Evolutionary conservation across 2,888 invertebrate genomes (phyloP).

Genomic region (Tenthredo scrophulariae): DNA sequence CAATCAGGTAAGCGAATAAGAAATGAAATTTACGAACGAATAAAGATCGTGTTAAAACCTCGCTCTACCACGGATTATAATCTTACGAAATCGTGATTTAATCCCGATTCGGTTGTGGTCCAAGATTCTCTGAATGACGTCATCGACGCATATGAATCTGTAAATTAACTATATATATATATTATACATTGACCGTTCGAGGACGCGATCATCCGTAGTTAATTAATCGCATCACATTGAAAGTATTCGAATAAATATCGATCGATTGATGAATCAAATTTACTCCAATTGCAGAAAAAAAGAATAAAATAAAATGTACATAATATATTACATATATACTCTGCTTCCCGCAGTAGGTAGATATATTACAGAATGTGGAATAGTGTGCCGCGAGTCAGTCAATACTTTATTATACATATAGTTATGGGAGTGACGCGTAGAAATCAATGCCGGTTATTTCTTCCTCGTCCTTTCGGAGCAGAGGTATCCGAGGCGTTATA

Average conservation of each 20-base stretch:
- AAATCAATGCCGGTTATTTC: slow-evolving; percentile 46
- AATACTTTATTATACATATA: slow-evolving; percentile 33
- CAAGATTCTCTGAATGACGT: not conserved
- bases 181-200: too few species aligned
- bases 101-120: slow-evolving; percentile 6
- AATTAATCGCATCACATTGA: too few species aligned
- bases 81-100: not conserved
- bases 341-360: not conserved
- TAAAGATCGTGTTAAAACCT: not conserved
- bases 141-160: not conserved
- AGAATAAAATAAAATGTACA: not conserved
- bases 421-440: slow-evolving; percentile 43
- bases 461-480: not conserved
- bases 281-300: not conserved
- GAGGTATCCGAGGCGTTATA: not conserved
- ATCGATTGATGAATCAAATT: too few species aligned
- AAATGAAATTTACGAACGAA: not conserved
- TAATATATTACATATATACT: too few species aligned
- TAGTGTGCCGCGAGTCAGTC: slow-evolving; percentile 36
- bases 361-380: slow-evolving; percentile 1
- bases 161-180: too few species aligned
- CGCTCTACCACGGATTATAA: not conserved
- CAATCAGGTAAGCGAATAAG: not conserved
- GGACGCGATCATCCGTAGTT: too few species aligned
- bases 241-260: too few species aligned